Evolutionary conservation across 2,113 vertebrate species (phyloP), one percentile per base, ranked within the genome.

Genomic region (Baryphthengus martii): DNA sequence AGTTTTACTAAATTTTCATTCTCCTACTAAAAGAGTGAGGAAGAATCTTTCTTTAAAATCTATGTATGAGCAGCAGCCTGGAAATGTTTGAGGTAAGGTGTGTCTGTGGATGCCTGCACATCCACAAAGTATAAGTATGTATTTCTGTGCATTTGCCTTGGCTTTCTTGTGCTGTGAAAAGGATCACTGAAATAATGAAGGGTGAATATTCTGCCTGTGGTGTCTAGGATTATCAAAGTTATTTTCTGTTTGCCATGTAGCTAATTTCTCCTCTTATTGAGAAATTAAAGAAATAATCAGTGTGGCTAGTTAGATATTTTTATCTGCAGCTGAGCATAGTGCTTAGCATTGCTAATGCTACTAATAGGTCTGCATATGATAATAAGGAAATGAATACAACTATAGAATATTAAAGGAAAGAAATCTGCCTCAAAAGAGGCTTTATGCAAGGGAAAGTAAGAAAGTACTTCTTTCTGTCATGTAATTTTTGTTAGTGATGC

Each of bases 1-100:
- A 88, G 47, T 89, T 86, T 97, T 88, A 42, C 50, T 63, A 55
- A 83, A 85, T 94, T 79, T 95, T 94, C 61, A 76, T 92, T 82
- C 62, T 92, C 62, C 78, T 93, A 94, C 77, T 88, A 59, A 73
- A 95, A 94, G 9, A 93, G 37, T 39, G 65, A 19, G 35, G 56
- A 76, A 59, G 52, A 95, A 75, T 95, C 37, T 88, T 79, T 88
- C 24, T 89, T 33, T 82, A 90, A 91, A 93, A 45, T 50, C 16
- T 95, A 1, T 44, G 2, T 67, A n/a, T 65, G 50, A 92, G 33
- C 14, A 21, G 13, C 44, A 85, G 14, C 45, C 14, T 74, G 29
- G 49, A 55, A 55, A 68, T 29, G 24, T 78, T 82, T 88, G 59
- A 90, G 87, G 49, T 71, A 66, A 75, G 10, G 11, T 74, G 17